Evolutionary conservation across 2,797 vertebrate genomes (phyloP).

Genomic region (Menidia menidia): DNA sequence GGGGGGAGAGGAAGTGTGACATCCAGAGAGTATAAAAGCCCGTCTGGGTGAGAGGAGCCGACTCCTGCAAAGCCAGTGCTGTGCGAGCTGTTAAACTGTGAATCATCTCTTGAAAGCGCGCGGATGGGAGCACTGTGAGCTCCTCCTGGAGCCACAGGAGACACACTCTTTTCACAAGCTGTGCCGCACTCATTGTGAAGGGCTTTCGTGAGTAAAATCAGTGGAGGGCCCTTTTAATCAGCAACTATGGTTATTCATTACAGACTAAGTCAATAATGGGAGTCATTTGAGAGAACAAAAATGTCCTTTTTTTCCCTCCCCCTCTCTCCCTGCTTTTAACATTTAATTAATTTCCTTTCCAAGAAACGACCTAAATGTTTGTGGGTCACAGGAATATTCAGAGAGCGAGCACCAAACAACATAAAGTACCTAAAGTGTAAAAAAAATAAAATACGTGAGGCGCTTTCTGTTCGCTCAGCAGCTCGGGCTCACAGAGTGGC

Average conservation of each 20-base stretch:
- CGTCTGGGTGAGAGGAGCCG: constrained; percentile 18
- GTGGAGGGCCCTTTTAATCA: constrained; percentile 23
- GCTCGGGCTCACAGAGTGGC: constrained; percentile 2
- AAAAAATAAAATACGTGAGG: neutral
- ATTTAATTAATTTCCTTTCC: constrained; percentile 26
- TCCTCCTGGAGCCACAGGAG: neutral
- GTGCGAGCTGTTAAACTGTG: neutral
- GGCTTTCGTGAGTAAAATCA: constrained; percentile 4
- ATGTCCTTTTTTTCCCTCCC: neutral
- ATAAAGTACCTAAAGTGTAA: neutral
- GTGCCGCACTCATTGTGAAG: neutral
- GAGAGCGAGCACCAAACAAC: neutral
- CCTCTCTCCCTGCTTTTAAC: neutral
- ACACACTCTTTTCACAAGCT: neutral
- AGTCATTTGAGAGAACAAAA: constrained; percentile 18
- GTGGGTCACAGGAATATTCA: constrained; percentile 14
- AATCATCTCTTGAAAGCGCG: constrained; percentile 2
- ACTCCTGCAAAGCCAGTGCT: neutral
- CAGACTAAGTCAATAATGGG: constrained; percentile 29
- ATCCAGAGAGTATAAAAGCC: constrained; percentile 54
- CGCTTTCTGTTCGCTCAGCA: constrained; percentile 7
- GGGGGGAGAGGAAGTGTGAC: constrained; percentile 70
- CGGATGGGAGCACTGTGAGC: neutral
- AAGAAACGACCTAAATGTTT: constrained; percentile 4
- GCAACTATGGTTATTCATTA: constrained; percentile 35